phyloP scores from a whole-genome alignment of 2,888 invertebrate species.

The Eristalis intricaria region DNA sequence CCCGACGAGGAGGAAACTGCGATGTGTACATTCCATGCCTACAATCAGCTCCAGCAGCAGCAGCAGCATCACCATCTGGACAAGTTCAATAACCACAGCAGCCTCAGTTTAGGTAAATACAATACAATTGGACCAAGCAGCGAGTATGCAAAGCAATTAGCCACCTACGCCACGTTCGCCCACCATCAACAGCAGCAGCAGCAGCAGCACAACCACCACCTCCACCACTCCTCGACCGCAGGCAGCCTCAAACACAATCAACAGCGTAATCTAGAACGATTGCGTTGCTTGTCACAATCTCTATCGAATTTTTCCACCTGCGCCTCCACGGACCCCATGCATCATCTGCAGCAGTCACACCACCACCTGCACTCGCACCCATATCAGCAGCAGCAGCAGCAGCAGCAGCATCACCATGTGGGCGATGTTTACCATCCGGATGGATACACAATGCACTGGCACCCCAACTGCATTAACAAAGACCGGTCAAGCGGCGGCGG shows the following conservation, averaged over 20 bases:
- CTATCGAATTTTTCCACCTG: slow-evolving; percentile 79
- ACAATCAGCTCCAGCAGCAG: slow-evolving; percentile 56
- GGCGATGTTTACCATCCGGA: slow-evolving; percentile 62
- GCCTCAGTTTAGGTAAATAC: slow-evolving; percentile 78
- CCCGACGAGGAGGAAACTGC: slow-evolving; percentile 53
- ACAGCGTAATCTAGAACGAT: slow-evolving; percentile 78
- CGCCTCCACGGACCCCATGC: slow-evolving; percentile 73
- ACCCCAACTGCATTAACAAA: slow-evolving; percentile 60
- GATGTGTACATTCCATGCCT: slow-evolving; percentile 64
- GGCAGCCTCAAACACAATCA: slow-evolving; percentile 74
- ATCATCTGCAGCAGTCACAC: slow-evolving; percentile 72
- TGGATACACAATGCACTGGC: slow-evolving; percentile 65
- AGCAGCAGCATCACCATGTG: slow-evolving; percentile 55
- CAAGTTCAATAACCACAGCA: slow-evolving; percentile 68
- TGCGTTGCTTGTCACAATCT: slow-evolving; percentile 81
- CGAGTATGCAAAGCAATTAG: slow-evolving; percentile 79
- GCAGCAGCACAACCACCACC: slow-evolving; percentile 74
- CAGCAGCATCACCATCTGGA: slow-evolving; percentile 35
- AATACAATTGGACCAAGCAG: slow-evolving; percentile 81
- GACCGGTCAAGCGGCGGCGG: slow-evolving; percentile 48
- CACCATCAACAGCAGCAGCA: slow-evolving; percentile 71
- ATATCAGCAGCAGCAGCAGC: slow-evolving; percentile 72
- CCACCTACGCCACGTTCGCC: slow-evolving; percentile 77
- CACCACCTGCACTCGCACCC: slow-evolving; percentile 72
- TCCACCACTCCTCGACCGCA: slow-evolving; percentile 72